Evolutionary conservation across 2,113 vertebrate species (phyloP).

Genomic region (Nyctibius bracteatus): DNA sequence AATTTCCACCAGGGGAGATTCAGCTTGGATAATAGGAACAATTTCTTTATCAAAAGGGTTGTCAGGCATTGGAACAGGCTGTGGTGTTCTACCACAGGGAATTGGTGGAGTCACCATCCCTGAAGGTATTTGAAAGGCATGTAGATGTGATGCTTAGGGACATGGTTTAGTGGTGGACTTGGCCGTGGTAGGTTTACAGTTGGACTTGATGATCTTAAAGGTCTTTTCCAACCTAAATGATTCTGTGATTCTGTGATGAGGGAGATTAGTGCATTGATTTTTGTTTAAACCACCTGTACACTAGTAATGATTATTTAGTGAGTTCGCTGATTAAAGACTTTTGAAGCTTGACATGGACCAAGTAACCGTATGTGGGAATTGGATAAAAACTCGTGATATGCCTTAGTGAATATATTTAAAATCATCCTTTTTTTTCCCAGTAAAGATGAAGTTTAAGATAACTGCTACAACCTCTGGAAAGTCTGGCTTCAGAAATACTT

Average conservation of each 20-base stretch:
- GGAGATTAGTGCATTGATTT: neutral
- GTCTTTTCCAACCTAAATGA: neutral
- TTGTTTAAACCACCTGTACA: neutral
- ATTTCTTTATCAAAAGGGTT: no score
- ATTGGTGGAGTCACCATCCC: no score
- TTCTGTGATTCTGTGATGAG: neutral
- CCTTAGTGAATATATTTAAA: neutral
- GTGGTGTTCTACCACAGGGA: no score
- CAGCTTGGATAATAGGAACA: no score
- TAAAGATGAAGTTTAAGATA: neutral
- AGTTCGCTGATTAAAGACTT: neutral
- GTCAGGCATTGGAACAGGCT: no score
- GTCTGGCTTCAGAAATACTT: neutral
- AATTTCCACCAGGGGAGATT: no score
- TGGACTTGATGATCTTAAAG: no score
- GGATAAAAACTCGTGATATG: neutral
- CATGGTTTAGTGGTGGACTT: no score
- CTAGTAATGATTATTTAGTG: neutral
- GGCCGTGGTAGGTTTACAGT: no score
- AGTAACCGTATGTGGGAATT: neutral
- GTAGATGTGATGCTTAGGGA: no score
- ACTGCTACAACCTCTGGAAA: neutral
- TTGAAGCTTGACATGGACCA: neutral
- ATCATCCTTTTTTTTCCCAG: neutral
- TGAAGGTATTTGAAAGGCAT: no score